Percentiles rank a stretch among this genome's conserved stretches.
Conservation (phyloP, 2,797 vertebrate genomes). For the Bryconaethiops microstoma region DNA sequence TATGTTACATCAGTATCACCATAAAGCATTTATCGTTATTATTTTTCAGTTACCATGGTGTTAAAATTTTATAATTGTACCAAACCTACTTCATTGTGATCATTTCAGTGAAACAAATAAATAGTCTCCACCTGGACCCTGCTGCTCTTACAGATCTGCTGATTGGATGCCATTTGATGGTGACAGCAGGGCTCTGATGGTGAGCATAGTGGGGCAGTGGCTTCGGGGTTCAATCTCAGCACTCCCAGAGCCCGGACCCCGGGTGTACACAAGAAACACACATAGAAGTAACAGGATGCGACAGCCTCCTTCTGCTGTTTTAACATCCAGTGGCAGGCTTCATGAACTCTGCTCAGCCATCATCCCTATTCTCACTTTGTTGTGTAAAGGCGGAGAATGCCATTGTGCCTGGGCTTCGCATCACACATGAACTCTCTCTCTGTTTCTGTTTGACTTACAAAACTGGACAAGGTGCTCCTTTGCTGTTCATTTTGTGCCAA, state of each 20-base stretch:
- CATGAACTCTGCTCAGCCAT: slow-evolving; percentile 51
- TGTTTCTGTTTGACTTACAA: too few relatives aligned
- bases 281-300: slow-evolving; percentile 66
- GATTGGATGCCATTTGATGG: slow-evolving; percentile 37
- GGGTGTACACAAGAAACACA: slow-evolving; percentile 40
- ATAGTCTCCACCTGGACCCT: not conserved
- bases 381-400: slow-evolving; percentile 40
- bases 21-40: not conserved
- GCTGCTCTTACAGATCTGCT: not conserved
- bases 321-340: slow-evolving; percentile 55
- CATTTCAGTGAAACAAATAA: not conserved
- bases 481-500: slow-evolving; percentile 14
- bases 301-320: slow-evolving; percentile 66
- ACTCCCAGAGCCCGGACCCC: not conserved
- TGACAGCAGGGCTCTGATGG: slow-evolving; percentile 43
- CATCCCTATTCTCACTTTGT: slow-evolving; percentile 20
- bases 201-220: slow-evolving; percentile 27
- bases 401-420: not conserved
- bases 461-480: not conserved
- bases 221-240: slow-evolving; percentile 32
- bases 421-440: slow-evolving; percentile 23
- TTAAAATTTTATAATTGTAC: not conserved
- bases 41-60: not conserved
- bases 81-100: not conserved
- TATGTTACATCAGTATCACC: not conserved